Evolutionary conservation across 2,888 invertebrate species (phyloP), one percentile per base, ranked within the genome.

Genomic region (Acleris literana): DNA sequence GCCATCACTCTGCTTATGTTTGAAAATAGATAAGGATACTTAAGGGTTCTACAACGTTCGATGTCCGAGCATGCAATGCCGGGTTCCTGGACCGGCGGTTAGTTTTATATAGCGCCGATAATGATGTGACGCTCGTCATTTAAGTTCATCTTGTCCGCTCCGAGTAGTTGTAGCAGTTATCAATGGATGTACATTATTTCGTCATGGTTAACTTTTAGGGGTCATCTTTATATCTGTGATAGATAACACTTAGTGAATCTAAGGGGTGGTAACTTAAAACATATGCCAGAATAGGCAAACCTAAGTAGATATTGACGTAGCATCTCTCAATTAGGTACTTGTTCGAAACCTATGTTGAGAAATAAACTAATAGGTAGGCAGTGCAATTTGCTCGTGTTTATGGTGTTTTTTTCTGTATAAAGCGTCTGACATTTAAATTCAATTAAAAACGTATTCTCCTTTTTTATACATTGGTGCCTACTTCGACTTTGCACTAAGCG

Each of bases 11-110:
- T 68, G 68, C 74, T 71, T 72, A 56, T 70, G 69, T 72, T 69
- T 70, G 69, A 68, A 57, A 74, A 70, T 73, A 74, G 73, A 74
- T 68, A 62, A 70, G 62, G 69, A 59, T 20, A 70, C 70, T 11
- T 66, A 66, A 68, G 72, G 70, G 72, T 72, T 87, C 84, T 80
- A 79, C 66, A 73, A 70, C 78, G 84, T 75, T 71, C 81, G 82
- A 83, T 85, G 84, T 85, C 86, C 80, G 78, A 83, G 75, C 78
- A 79, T 77, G 77, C 76, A 90, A 87, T 92, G 90, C 82, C 80
- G 73, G 75, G 78, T 71, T 70, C 71, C 76, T 48, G 33, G 73
- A 72, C 72, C 69, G 73, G 75, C 75, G 71, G 75, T 70, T 82
- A 75, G 81, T 83, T 86, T 84, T 91, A 90, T 90, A 90, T 76